Evolutionary conservation across 2,797 vertebrate species (phyloP).

Genomic region (Philypnodon macrostomus): DNA sequence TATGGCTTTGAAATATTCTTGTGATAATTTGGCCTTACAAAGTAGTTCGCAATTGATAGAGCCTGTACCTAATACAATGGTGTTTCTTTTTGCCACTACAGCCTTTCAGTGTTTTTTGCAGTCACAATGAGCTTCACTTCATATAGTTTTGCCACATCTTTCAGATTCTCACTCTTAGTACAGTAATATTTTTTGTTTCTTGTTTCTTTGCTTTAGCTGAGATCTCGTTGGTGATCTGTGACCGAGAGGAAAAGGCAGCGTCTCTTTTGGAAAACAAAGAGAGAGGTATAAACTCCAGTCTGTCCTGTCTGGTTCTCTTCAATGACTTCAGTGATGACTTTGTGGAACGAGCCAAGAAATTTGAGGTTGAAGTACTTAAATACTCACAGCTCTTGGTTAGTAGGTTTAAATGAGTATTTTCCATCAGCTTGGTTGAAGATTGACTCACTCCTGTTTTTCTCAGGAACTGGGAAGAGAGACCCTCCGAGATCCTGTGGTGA

Average conservation of each 20-base stretch:
- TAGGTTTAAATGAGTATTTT: background rate
- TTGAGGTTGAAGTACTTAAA: conserved; percentile 74
- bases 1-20: too few species aligned
- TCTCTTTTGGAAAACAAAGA: conserved; percentile 76
- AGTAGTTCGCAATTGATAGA: too few species aligned
- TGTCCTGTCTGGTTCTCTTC: conserved; percentile 78
- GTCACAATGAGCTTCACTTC: too few species aligned
- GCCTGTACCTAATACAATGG: too few species aligned
- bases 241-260: conserved; percentile 75
- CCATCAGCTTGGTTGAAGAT: too few species aligned
- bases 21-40: too few species aligned
- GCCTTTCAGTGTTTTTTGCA: too few species aligned
- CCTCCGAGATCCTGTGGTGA: conserved; percentile 77
- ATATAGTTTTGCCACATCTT: too few species aligned
- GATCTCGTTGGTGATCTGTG: conserved; percentile 79
- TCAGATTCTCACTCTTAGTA: too few species aligned
- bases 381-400: conserved; percentile 77
- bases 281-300: conserved; percentile 61
- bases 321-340: conserved; percentile 66
- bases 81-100: too few species aligned
- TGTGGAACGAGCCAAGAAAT: conserved; percentile 67
- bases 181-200: too few species aligned
- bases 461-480: conserved; percentile 78
- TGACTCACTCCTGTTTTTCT: conserved; percentile 37
- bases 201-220: conserved; percentile 56